These are phyloP conservation scores for Horisme vitalbata DNA, from an alignment of 2,888 invertebrate species.

Conservation along the genomic window DNA sequence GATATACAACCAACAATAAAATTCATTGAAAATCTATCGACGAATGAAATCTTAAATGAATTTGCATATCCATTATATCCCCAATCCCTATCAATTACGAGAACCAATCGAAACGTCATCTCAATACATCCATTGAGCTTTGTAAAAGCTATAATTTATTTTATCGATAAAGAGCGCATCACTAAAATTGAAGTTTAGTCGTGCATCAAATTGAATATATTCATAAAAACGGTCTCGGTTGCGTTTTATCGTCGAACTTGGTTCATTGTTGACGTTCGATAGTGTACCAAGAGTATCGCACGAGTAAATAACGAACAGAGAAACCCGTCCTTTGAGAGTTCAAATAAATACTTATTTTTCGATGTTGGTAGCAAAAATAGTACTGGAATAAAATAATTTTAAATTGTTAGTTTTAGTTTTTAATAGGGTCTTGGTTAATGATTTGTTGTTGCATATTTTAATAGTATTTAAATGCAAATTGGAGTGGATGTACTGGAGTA, in stretches of 20 bases:
- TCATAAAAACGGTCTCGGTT: slow-evolving; percentile 49
- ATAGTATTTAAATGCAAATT: no score
- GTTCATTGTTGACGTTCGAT: slow-evolving; percentile 46
- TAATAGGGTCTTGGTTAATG: no score
- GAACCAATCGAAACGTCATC: slow-evolving; percentile 25
- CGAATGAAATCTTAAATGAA: slow-evolving; percentile 24
- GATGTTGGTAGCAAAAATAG: neutral
- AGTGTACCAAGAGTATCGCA: slow-evolving; percentile 21
- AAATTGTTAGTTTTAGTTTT: no score
- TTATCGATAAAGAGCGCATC: slow-evolving; percentile 30
- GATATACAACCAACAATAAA: no score
- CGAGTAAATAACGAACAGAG: neutral
- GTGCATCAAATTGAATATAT: slow-evolving; percentile 61
- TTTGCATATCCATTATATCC: slow-evolving; percentile 29
- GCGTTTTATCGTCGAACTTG: slow-evolving; percentile 42
- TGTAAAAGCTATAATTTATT: slow-evolving; percentile 20
- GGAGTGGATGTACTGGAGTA: no score
- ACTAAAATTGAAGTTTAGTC: slow-evolving; percentile 49
- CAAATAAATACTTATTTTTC: neutral
- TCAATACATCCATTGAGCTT: slow-evolving; percentile 20
- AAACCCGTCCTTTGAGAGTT: neutral
- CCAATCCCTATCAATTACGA: slow-evolving; percentile 20
- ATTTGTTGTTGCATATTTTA: no score
- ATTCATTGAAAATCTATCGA: slow-evolving; percentile 9
- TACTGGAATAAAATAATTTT: no score